A percentile compares a stretch with the other conserved stretches of the same genome.
phyloP scores from a whole-genome alignment of 2,888 invertebrate genomes.

The Lepidochitona cinerea region DNA sequence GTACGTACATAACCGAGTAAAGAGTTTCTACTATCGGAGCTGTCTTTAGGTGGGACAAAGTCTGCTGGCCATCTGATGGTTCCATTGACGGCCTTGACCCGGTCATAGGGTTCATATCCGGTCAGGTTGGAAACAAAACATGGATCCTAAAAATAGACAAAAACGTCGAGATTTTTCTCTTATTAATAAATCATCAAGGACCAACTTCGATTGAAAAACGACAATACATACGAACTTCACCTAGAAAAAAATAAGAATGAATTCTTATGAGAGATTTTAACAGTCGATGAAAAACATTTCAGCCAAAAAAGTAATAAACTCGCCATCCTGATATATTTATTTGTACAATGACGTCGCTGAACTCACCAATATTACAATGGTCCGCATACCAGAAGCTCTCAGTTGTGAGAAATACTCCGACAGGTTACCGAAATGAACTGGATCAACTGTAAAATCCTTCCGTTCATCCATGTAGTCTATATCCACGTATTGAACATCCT shows the following conservation, averaged over 20 bases:
- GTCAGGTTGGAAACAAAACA: constrained; percentile 12
- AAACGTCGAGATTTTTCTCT: too few relatives aligned
- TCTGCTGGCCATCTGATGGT: neutral
- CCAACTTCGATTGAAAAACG: too few relatives aligned
- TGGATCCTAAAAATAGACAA: constrained; percentile 28
- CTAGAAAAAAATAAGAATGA: too few relatives aligned
- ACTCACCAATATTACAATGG: constrained; percentile 59
- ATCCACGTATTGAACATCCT: constrained; percentile 65
- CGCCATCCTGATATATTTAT: too few relatives aligned
- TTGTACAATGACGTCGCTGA: too few relatives aligned
- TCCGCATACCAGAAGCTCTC: constrained; percentile 45
- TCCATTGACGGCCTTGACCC: neutral
- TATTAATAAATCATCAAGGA: too few relatives aligned
- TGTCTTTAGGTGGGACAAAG: neutral
- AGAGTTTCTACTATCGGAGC: neutral
- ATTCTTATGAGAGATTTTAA: too few relatives aligned
- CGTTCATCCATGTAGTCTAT: constrained; percentile 64
- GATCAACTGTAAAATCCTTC: constrained; percentile 59
- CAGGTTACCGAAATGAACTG: constrained; percentile 45
- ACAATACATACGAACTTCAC: too few relatives aligned
- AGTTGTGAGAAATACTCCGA: constrained; percentile 49
- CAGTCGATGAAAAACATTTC: too few relatives aligned
- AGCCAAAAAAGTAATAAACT: too few relatives aligned
- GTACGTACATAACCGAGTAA: neutral
- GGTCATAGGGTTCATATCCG: neutral